Conservation (phyloP, 2,888 invertebrate genomes). For the Drosophila affinis region DNA sequence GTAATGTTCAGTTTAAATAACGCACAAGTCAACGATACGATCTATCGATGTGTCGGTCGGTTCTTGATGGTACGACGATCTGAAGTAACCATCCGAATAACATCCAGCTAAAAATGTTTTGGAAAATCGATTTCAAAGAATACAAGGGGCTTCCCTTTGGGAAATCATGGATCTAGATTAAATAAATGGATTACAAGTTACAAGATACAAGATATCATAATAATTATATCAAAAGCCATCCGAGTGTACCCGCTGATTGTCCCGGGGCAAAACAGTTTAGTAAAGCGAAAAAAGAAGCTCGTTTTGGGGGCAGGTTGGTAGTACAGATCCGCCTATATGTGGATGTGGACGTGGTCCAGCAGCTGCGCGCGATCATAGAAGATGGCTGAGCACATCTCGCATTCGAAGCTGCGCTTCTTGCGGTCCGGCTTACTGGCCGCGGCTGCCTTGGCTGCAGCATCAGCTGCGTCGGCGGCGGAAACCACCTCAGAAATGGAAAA, state of each 20-base stretch:
- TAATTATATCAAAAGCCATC: not conserved
- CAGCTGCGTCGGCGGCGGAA: constrained; percentile 68
- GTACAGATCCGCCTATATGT: constrained; percentile 85
- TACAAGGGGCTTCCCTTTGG: constrained; percentile 47
- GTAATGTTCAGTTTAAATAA: constrained; percentile 64
- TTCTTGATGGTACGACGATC: constrained; percentile 47
- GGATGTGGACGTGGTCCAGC: constrained; percentile 91
- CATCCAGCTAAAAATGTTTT: constrained; percentile 48
- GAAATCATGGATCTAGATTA: constrained; percentile 12
- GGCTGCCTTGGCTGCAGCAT: constrained; percentile 64
- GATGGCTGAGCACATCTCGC: constrained; percentile 92
- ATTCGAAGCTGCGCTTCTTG: constrained; percentile 86
- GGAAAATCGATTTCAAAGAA: constrained; percentile 63
- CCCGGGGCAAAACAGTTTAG: constrained; percentile 17
- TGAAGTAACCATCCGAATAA: constrained; percentile 33
- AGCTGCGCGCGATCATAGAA: constrained; percentile 90
- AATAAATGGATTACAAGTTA: constrained; percentile 5
- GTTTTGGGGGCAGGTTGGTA: not conserved
- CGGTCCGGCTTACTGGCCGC: constrained; percentile 62
- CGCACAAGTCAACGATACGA: constrained; percentile 69
- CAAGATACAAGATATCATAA: not conserved
- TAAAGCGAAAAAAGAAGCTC: not conserved
- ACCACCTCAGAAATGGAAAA: constrained; percentile 75
- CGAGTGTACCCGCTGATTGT: not conserved
- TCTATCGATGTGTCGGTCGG: constrained; percentile 37